Evolutionary conservation across 2,797 vertebrate genomes (phyloP).

Genomic region (Aratinga solstitialis): DNA sequence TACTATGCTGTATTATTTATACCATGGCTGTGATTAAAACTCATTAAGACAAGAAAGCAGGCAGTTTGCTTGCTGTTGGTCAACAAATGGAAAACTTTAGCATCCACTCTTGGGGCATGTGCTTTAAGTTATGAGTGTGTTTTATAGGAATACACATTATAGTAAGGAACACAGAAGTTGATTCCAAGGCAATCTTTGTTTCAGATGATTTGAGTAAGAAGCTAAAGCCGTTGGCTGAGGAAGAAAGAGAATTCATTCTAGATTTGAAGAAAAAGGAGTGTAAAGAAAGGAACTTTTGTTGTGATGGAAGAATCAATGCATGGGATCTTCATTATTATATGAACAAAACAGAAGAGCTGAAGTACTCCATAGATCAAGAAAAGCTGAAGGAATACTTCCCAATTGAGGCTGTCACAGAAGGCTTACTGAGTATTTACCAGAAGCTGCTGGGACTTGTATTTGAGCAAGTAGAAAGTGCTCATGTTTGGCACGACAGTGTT

Average conservation of each 20-base stretch:
- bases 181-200: conserved; percentile 23
- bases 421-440: conserved; percentile 90
- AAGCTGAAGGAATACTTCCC: conserved; percentile 93
- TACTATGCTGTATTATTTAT: background rate
- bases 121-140: background rate
- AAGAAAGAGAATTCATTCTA: conserved; percentile 88
- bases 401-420: conserved; percentile 88
- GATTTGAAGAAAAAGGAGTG: conserved; percentile 89
- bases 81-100: background rate
- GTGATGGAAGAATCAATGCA: conserved; percentile 89
- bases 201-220: conserved; percentile 88
- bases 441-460: conserved; percentile 90
- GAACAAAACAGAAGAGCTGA: conserved; percentile 90
- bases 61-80: background rate
- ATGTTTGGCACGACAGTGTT: conserved; percentile 88
- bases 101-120: background rate
- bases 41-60: background rate
- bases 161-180: background rate
- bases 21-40: background rate
- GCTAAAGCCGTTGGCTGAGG: conserved; percentile 84
- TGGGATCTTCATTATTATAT: conserved; percentile 96
- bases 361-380: conserved; percentile 92
- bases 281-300: conserved; percentile 80
- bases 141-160: background rate
- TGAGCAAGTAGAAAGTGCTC: conserved; percentile 78